Percentiles rank a stretch among this genome's conserved stretches.
Conservation (phyloP, 2,113 vertebrate genomes). For the Hypanus sabinus region DNA sequence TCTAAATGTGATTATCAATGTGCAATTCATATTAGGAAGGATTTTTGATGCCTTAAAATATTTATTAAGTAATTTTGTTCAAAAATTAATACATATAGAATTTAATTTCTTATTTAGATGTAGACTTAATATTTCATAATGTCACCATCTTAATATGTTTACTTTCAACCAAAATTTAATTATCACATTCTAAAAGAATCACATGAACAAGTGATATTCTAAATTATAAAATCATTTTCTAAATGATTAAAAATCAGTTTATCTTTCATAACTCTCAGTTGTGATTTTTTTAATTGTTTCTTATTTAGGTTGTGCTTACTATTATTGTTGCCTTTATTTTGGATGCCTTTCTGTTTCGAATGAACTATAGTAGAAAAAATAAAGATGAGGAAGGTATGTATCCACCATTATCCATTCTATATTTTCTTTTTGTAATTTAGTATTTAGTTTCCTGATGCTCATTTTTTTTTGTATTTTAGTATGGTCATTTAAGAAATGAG, state of each 20-base stretch:
- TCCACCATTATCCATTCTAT: background rate
- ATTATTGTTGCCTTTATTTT: slow-evolving; percentile 97
- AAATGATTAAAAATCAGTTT: background rate
- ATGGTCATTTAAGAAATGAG: background rate
- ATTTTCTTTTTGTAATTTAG: background rate
- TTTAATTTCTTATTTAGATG: background rate
- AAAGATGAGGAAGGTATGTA: slow-evolving; percentile 70
- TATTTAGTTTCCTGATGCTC: background rate
- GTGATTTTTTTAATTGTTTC: background rate
- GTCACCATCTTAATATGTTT: background rate
- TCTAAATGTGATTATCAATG: too few relatives aligned
- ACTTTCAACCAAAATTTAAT: background rate
- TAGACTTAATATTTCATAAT: background rate
- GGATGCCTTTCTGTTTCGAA: slow-evolving; percentile 94
- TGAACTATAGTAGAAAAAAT: slow-evolving; percentile 96
- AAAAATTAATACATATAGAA: too few relatives aligned
- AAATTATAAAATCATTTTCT: background rate
- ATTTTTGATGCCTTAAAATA: too few relatives aligned
- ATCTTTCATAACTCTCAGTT: background rate
- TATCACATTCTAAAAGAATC: background rate
- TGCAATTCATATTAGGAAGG: too few relatives aligned
- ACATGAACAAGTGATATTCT: background rate
- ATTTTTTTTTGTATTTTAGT: background rate
- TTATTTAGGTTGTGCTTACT: slow-evolving; percentile 86
- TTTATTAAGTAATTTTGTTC: too few relatives aligned